A percentile compares a stretch with the other conserved stretches of the same genome.
Evolutionary conservation across 2,888 invertebrate genomes (phyloP).

Genomic region (Cheilosia vulpina): DNA sequence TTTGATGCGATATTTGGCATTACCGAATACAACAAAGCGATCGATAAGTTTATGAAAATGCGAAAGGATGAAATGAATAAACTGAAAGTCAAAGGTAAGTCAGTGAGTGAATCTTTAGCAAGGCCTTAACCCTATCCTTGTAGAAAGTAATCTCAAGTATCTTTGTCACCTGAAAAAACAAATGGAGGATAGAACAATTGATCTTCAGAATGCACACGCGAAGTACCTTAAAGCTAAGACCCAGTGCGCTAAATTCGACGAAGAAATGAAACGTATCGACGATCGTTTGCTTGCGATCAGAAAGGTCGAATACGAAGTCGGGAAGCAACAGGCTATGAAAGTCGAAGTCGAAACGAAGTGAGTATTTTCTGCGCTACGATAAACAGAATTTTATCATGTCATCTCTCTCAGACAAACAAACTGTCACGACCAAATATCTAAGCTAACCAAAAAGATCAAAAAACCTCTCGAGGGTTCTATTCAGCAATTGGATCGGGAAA

Average conservation of each 20-base stretch:
- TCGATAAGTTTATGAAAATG: conserved; percentile 89
- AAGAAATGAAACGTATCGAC: conserved; percentile 85
- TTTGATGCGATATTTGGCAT: conserved; percentile 99
- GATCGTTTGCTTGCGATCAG: conserved; percentile 85
- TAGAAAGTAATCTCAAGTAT: conserved; percentile 85
- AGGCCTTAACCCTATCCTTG: conserved; percentile 49
- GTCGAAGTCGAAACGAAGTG: conserved; percentile 86
- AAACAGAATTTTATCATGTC: background rate
- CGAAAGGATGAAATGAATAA: conserved; percentile 86
- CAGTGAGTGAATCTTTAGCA: conserved; percentile 57
- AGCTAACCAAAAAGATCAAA: conserved; percentile 84
- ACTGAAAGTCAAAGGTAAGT: conserved; percentile 85
- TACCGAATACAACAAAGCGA: conserved; percentile 94
- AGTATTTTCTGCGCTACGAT: conserved; percentile 24
- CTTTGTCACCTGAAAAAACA: conserved; percentile 86
- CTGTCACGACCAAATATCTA: conserved; percentile 85
- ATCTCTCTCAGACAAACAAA: conserved; percentile 84
- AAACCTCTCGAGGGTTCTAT: conserved; percentile 85
- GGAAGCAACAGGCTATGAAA: conserved; percentile 85
- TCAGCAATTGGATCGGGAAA: conserved; percentile 85
- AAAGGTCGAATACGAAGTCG: conserved; percentile 85
- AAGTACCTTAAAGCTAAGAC: conserved; percentile 86
- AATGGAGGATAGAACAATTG: conserved; percentile 86
- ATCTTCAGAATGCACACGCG: conserved; percentile 86
- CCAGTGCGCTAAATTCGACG: conserved; percentile 85